Conservation (phyloP, 2,113 vertebrate species). For the Eurypyga helias region DNA sequence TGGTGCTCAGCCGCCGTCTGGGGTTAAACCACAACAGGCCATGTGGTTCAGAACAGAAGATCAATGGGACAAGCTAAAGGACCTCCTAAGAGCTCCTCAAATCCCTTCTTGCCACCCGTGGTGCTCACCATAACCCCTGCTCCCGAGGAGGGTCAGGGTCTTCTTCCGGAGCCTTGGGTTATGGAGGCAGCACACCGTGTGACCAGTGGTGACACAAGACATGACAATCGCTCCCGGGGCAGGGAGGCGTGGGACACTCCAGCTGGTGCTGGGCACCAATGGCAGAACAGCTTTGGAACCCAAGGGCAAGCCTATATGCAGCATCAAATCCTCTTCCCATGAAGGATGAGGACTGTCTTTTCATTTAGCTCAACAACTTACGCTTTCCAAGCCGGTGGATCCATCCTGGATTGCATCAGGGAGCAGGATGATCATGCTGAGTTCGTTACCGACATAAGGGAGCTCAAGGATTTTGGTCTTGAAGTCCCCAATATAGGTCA, state of each 20-base stretch:
- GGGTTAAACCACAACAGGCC: no score
- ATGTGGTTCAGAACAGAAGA: not conserved
- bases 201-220: not conserved
- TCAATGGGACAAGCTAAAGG: not conserved
- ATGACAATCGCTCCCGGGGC: not conserved
- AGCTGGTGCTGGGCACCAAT: not conserved
- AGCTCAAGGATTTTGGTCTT: constrained; percentile 85
- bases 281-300: not conserved
- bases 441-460: constrained; percentile 81
- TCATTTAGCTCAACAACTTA: constrained; percentile 47
- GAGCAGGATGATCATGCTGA: constrained; percentile 91
- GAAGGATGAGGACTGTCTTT: not conserved
- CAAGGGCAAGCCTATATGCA: not conserved
- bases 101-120: not conserved
- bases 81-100: not conserved
- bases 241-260: not conserved
- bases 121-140: not conserved
- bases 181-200: not conserved
- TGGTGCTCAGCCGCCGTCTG: no score
- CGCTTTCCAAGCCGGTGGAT: constrained; percentile 83
- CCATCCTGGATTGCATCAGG: constrained; percentile 77
- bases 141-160: not conserved
- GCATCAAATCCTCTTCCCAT: not conserved
- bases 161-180: not conserved
- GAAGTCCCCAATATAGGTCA: constrained; percentile 70